Conservation (phyloP, 23 tunicate genomes). For the Phallusia fumigata region DNA sequence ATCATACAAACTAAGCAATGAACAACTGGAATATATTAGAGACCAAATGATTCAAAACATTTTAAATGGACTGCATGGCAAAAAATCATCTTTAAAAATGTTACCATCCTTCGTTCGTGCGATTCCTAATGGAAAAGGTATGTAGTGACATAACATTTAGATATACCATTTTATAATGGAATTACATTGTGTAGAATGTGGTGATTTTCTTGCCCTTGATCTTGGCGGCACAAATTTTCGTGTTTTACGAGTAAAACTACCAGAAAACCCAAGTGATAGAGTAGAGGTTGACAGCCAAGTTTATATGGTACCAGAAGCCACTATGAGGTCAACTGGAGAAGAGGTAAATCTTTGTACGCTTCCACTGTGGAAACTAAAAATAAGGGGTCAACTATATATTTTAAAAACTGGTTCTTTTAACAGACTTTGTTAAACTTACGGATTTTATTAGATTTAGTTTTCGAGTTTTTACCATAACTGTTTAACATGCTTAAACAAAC, state of each 20-base stretch:
- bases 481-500: too few relatives aligned
- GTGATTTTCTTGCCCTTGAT: conserved; percentile 81
- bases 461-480: too few relatives aligned
- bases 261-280: conserved; percentile 10
- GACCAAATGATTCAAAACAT: conserved; percentile 11
- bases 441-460: too few relatives aligned
- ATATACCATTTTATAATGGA: too few relatives aligned
- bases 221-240: conserved; percentile 90
- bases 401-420: too few relatives aligned
- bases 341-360: conserved; percentile 15
- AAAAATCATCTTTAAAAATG: conserved; percentile 47
- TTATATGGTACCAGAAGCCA: conserved; percentile 31
- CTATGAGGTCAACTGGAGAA: conserved; percentile 46
- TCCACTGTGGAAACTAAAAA: too few relatives aligned
- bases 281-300: conserved; percentile 47
- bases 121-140: conserved; percentile 50
- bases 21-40: conserved; percentile 6
- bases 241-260: conserved; percentile 56
- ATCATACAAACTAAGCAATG: conserved; percentile 5
- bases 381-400: too few relatives aligned
- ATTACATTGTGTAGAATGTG: conserved; percentile 60
- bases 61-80: background rate
- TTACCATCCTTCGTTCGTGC: conserved; percentile 39
- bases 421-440: too few relatives aligned
- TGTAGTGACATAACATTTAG: background rate